Base-by-base conservation (phyloP, 1,140 invertebrate genomes). In the Zaprionus africanus region DNA sequence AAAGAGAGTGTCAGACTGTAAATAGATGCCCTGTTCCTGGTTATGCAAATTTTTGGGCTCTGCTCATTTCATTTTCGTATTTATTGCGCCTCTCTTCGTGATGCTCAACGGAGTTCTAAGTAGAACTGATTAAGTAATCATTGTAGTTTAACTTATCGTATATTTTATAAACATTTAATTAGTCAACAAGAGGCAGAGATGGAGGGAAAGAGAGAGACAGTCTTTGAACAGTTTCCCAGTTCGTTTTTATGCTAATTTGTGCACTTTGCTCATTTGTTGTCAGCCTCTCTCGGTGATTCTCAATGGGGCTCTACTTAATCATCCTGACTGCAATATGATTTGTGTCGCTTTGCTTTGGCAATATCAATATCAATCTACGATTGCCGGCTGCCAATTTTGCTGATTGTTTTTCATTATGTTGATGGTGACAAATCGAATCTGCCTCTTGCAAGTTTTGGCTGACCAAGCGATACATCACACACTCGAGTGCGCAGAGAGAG, bases 351-450 rank as follows among this genome's bases (percentile, higher is more conserved):
- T 54, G 57, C 49, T 60, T 17, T 54, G 49, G 49, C 49, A 26
- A 82, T 87, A 82, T 61, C 83, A 87, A 86, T 86, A 84, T 77
- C 71, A 73, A 82, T 69, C 76, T 82, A 59, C 76, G 64, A 76
- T 64, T 87, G 76, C 68, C 76, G 54, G 67, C 83, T 70, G 60
- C 64, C 82, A 85, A 71, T 79, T 79, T 74, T 66, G 49, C 64
- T 86, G 83, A 86, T 86, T 87, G 83, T 86, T 86, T 86, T 86
- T 87, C 83, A 86, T 86, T 86, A 87, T 51, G 76, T 59, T 77
- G 83, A 86, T 86, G 80, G 83, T 87, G 83, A 87, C 83, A 86
- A 87, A 86, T 86, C 80, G 83, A 87, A 86, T 60, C 71, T 68
- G 83, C 69, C 71, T 79, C 24, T 31, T 66, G 70, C 70, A 60